Evolutionary conservation across 2,797 vertebrate species (phyloP), one percentile per base, ranked within the genome.

Genomic region (Momotus momota): DNA sequence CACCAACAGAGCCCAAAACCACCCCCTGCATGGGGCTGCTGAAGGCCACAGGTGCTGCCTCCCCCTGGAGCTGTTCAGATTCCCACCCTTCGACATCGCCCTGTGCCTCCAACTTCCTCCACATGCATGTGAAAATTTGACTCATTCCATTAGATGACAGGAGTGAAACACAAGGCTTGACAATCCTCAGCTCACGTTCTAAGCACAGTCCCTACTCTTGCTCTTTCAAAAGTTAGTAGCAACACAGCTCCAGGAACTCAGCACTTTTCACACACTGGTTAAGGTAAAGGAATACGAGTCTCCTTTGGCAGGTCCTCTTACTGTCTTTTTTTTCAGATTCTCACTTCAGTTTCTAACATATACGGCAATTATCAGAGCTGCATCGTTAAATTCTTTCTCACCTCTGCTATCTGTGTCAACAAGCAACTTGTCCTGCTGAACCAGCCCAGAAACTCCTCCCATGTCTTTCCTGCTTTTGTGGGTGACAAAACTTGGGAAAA

Each of bases 211-310:
- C 22, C 11, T 15, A 57, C 9, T 66, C 41, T 14, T 33, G 20
- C 20, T 60, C 57, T 64, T 90, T 83, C 54, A 49, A 17, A 70
- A 88, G 38, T 71, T 19, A 70, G 7, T 41, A 38, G 21, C 20
- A 64, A 21, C 2, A 6, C 3, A 10, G 12, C 31, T 55, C 49
- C 31, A 57, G 49, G 45, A 55, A 64, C 8, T 13, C 71, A 67
- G 52, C 13, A 9, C 19, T 33, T 51, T 31, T 8, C 40, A 29
- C 21, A 29, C 0, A 0, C 6, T 2, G 1, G 4, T 64, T 60
- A 54, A 75, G 33, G 60, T 23, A 55, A 22, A 72, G 49, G 38
- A 86, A 85, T 9, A 74, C 19, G 48, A 1, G 1, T 17, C 9
- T 65, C 58, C 38, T 69, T 45, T 65, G 46, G 35, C 23, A 83